Percentiles rank a stretch among this genome's conserved stretches.
Evolutionary conservation across 2,888 invertebrate genomes (phyloP).

Genomic region (Caenorhabditis zanzibari): DNA sequence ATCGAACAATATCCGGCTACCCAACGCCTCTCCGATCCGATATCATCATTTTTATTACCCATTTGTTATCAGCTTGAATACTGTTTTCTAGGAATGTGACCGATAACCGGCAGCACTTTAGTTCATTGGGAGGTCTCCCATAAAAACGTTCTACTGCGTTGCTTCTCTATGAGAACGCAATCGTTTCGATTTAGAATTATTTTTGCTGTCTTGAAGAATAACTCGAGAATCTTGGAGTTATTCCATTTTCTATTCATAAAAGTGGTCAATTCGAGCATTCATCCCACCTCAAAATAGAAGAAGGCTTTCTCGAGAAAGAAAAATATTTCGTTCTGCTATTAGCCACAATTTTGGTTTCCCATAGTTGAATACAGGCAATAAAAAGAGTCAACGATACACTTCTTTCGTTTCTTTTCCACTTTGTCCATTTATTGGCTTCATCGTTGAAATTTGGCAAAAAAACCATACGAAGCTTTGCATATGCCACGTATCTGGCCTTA

Average conservation of each 20-base stretch:
- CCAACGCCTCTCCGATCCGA: slow-evolving; percentile 35
- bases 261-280: too few relatives aligned
- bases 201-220: neutral
- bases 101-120: slow-evolving; percentile 46
- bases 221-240: too few relatives aligned
- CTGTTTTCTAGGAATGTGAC: slow-evolving; percentile 22
- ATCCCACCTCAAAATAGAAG: neutral
- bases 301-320: neutral
- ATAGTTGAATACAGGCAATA: slow-evolving; percentile 51
- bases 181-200: neutral
- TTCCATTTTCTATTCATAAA: too few relatives aligned
- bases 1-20: neutral
- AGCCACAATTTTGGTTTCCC: slow-evolving; percentile 48
- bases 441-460: neutral
- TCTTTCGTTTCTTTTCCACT: neutral
- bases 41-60: slow-evolving; percentile 44
- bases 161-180: slow-evolving; percentile 15
- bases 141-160: slow-evolving; percentile 33
- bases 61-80: slow-evolving; percentile 47
- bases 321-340: slow-evolving; percentile 27
- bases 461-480: neutral
- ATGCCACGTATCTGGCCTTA: neutral
- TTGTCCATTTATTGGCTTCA: neutral
- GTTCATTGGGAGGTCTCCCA: slow-evolving; percentile 30
- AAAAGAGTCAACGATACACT: slow-evolving; percentile 17